Evolutionary conservation across 2,797 vertebrate species (phyloP), one percentile per base, ranked within the genome.

Genomic region (Choloepus didactylus): DNA sequence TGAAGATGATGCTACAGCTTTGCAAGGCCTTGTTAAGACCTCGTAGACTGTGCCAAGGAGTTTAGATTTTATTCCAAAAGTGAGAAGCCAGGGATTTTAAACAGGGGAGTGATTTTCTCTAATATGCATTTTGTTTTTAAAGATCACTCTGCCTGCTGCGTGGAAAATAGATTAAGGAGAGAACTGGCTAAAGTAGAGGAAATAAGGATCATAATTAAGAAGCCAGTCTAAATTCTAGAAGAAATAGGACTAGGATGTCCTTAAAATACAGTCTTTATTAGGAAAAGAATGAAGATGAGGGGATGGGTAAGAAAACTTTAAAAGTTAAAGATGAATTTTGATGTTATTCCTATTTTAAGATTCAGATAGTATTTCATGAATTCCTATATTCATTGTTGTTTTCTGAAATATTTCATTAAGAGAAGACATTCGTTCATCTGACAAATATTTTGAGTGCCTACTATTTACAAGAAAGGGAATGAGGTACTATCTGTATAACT

Each of bases 51-150:
- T 82, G 72, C 51, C 41, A 60, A 51, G 25, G 27, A 66, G 59
- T 77, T 87, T 73, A 70, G 44, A 70, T 94, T 96, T 89, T 54
- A 89, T 70, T 89, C 56, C 23, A 54, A 79, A 76, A 77, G 67
- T 60, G 66, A 27, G 41, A 73, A 90, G 38, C 4, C 31, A 60
- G 70, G 82, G 49, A 59, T 44, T 60, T 85, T 41, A 73, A 66
- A 46, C 38, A 3, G 35, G 38, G 29, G 6, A 89, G 19, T 51
- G 35, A 79, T 67, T 69, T 89, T 27, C 9, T 77, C 41, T 88
- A 35, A 29, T 35, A 19, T 1, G 3, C 15, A 66, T 25, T 76
- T 51, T 44, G 15, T 84, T 62, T 73, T 41, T 77, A 11, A 81
- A 90, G 51, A 54, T 73, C 49, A 77, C 25, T 67, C 49, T 83